A percentile compares a stretch with the other conserved stretches of the same genome.
Conservation (phyloP, 2,888 invertebrate species). For the Melanophora roralis region DNA sequence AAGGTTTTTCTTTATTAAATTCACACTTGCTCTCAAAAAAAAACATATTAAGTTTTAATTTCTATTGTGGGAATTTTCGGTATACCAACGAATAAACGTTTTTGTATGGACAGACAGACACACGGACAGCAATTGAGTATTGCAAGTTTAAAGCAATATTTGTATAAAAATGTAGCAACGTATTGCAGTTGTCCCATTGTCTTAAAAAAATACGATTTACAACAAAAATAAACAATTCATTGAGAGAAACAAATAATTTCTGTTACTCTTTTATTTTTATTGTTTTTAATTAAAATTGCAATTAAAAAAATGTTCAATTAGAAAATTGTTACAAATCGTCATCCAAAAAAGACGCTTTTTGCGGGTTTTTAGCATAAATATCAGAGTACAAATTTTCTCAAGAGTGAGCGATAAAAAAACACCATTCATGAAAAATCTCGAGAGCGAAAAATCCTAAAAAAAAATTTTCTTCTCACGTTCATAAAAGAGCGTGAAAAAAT, state of each 20-base stretch:
- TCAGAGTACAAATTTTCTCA: too few species aligned
- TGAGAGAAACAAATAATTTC: background rate
- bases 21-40: constrained; percentile 38
- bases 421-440: too few species aligned
- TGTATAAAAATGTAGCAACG: constrained; percentile 2
- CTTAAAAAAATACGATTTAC: background rate
- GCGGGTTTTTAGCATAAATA: too few species aligned
- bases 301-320: constrained; percentile 18
- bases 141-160: constrained; percentile 2
- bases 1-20: constrained; percentile 39
- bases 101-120: background rate
- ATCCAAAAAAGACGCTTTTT: background rate
- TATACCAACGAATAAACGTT: background rate
- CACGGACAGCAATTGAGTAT: background rate
- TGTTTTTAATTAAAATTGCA: constrained; percentile 21
- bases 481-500: too few species aligned
- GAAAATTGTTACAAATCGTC: background rate
- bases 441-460: too few species aligned
- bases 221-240: background rate
- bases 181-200: constrained; percentile 42
- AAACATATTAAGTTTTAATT: constrained; percentile 43
- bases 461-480: too few species aligned
- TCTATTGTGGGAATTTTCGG: constrained; percentile 50
- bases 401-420: too few species aligned
- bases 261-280: background rate